A percentile compares a stretch with the other conserved stretches of the same genome.
phyloP scores from a whole-genome alignment of 2,113 vertebrate species.

The Dromiciops gliroides region DNA sequence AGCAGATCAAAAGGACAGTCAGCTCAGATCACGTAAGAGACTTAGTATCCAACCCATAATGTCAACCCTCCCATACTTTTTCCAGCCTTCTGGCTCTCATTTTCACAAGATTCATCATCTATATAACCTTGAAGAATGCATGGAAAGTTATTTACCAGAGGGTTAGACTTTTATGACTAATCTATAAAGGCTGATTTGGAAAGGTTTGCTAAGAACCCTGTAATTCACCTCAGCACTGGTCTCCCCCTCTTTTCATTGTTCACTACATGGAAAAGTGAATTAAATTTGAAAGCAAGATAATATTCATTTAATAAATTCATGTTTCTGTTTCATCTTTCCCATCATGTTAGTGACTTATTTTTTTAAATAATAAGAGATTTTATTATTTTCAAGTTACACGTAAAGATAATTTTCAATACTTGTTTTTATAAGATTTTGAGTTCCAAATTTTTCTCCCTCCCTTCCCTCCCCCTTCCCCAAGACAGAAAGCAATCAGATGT shows the following conservation, averaged over 20 bases:
- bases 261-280: not conserved
- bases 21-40: not conserved
- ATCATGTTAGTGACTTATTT: not conserved
- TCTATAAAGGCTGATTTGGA: not conserved
- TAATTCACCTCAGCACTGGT: not conserved
- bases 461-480: too few species aligned
- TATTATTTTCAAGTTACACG: too few species aligned
- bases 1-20: not conserved
- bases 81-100: not conserved
- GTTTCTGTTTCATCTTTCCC: not conserved
- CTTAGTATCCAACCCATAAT: not conserved
- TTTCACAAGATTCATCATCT: constrained; percentile 11
- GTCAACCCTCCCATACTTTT: not conserved
- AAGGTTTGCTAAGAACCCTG: constrained; percentile 2
- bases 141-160: constrained; percentile 14
- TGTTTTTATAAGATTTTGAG: too few species aligned
- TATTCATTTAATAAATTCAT: not conserved
- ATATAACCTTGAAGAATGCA: not conserved
- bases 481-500: too few species aligned
- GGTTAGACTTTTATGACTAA: constrained; percentile 24
- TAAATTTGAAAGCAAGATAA: constrained; percentile 29
- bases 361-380: too few species aligned
- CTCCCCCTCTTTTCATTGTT: constrained; percentile 31
- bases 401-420: too few species aligned
- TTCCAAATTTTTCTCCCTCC: too few species aligned